Percentiles rank a stretch among this genome's conserved stretches.
Conservation (phyloP, 2,113 vertebrate genomes). For the Theristicus caerulescens region DNA sequence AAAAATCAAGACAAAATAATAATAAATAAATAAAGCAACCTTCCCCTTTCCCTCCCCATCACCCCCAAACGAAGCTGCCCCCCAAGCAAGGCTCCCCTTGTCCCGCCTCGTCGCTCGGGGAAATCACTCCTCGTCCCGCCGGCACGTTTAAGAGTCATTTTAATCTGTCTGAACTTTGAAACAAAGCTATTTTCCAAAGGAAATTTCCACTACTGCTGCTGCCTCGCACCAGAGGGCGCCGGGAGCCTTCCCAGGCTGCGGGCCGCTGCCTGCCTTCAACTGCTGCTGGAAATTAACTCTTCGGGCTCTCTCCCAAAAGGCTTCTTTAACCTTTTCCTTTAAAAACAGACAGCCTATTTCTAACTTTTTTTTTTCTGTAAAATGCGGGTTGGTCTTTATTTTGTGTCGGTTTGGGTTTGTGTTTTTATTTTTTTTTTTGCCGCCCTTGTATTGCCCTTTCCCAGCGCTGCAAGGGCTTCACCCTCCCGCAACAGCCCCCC, state of each 20-base stretch:
- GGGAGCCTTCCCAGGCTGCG: neutral
- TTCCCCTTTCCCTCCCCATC: neutral
- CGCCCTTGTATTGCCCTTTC: neutral
- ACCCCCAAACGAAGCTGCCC: neutral
- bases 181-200: slow-evolving; percentile 32
- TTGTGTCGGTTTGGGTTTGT: neutral
- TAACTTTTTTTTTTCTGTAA: neutral
- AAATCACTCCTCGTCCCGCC: neutral
- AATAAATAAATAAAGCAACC: neutral
- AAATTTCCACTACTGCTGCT: slow-evolving; percentile 42
- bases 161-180: neutral
- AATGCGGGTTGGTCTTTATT: neutral
- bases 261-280: neutral
- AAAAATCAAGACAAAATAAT: neutral
- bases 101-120: too few relatives aligned
- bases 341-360: neutral
- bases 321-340: too few relatives aligned
- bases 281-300: too few relatives aligned
- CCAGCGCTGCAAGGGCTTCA: neutral
- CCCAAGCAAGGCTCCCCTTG: neutral
- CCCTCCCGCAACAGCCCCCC: neutral
- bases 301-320: too few relatives aligned
- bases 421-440: fast-evolving
- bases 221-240: slow-evolving; percentile 52
- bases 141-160: neutral